These are phyloP conservation scores for Embiotoca jacksoni DNA, from an alignment of 2,113 vertebrate genomes.

Conservation along the genomic window DNA sequence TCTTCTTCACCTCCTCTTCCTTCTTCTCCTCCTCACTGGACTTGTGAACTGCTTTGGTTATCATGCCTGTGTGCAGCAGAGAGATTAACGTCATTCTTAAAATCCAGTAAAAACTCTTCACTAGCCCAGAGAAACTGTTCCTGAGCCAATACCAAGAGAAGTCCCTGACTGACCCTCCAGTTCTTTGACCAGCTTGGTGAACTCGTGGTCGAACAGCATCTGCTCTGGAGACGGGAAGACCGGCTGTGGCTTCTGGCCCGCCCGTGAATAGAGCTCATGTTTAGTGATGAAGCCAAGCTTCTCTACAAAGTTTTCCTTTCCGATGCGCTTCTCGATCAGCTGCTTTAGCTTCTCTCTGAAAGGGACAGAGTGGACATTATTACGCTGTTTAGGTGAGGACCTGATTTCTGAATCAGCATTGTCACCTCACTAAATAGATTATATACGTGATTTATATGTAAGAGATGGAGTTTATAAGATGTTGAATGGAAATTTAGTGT, in stretches of 20 bases:
- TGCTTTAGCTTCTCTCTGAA: conserved; percentile 97
- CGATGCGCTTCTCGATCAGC: conserved; percentile 97
- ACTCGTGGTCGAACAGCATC: conserved; percentile 99
- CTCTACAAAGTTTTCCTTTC: conserved; percentile 98
- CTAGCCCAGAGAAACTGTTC: neutral
- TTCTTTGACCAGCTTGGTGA: conserved; percentile 97
- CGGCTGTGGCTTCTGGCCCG: conserved; percentile 96
- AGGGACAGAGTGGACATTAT: neutral
- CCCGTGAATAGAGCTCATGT: conserved; percentile 96
- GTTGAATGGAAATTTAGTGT: neutral
- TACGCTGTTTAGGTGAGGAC: too few species aligned
- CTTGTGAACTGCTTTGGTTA: conserved; percentile 97
- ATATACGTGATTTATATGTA: neutral
- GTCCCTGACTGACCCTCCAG: conserved; percentile 89
- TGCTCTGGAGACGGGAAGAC: conserved; percentile 92
- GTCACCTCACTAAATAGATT: neutral
- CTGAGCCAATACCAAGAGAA: neutral
- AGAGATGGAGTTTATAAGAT: neutral
- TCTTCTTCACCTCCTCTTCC: conserved; percentile 98
- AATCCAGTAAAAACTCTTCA: neutral
- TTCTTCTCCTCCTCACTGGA: conserved; percentile 98
- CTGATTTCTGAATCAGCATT: neutral
- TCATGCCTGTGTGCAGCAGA: conserved; percentile 85
- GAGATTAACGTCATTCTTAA: neutral
- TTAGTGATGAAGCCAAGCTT: conserved; percentile 97